Conservation (phyloP, 1,140 invertebrate species). For the Drosophila subobscura region DNA sequence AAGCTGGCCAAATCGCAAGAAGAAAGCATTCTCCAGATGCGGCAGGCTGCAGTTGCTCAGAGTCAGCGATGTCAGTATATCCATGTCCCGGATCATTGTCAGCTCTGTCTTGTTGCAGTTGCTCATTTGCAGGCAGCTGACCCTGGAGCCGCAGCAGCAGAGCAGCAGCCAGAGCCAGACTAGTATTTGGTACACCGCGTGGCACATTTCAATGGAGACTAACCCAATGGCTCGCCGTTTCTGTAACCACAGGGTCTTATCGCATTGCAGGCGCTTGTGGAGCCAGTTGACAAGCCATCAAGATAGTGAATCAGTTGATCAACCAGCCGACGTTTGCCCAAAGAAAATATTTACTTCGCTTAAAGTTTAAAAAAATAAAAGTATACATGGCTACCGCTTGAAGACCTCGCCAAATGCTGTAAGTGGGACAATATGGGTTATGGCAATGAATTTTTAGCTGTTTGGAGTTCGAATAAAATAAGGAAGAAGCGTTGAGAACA, state of each 20-base stretch:
- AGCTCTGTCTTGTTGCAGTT: slow-evolving; percentile 56
- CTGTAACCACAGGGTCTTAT: slow-evolving; percentile 48
- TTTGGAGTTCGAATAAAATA: neutral
- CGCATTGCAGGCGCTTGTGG: slow-evolving; percentile 60
- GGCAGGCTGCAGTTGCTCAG: slow-evolving; percentile 63
- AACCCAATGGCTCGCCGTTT: slow-evolving; percentile 4
- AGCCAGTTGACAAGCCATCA: slow-evolving; percentile 56
- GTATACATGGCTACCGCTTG: slow-evolving; percentile 27
- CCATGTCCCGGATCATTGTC: slow-evolving; percentile 23
- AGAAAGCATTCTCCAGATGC: slow-evolving; percentile 61
- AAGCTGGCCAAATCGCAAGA: slow-evolving; percentile 57
- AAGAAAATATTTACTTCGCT: slow-evolving; percentile 52
- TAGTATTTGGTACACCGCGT: slow-evolving; percentile 26
- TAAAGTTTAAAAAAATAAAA: slow-evolving; percentile 11
- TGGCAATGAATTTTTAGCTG: neutral
- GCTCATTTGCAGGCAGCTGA: slow-evolving; percentile 44
- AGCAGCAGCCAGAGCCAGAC: slow-evolving; percentile 23
- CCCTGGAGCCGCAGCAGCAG: neutral
- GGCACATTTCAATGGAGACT: slow-evolving; percentile 51
- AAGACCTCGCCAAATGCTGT: slow-evolving; percentile 19
- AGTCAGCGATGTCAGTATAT: slow-evolving; percentile 36
- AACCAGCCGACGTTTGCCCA: slow-evolving; percentile 45
- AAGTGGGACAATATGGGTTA: neutral
- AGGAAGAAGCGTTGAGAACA: too few relatives aligned
- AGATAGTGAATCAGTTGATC: slow-evolving; percentile 69